A percentile compares a stretch with the other conserved stretches of the same genome.
Evolutionary conservation across 2,888 invertebrate species (phyloP).

Genomic region (Diarsia brunnea): DNA sequence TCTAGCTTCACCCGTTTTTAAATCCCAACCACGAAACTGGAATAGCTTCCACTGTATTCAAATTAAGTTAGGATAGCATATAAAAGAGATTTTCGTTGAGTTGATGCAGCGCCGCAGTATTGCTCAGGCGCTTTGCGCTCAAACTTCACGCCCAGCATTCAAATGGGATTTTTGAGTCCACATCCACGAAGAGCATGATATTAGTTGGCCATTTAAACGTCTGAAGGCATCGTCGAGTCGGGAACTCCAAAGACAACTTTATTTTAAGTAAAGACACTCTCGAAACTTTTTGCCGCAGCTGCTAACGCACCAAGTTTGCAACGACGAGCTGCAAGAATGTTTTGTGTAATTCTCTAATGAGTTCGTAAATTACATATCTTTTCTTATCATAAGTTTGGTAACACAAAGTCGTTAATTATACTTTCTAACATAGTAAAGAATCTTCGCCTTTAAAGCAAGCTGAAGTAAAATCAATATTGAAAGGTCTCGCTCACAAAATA

Average conservation of each 20-base stretch:
- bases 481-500: conserved; percentile 38
- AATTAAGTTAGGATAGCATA: conserved; percentile 64
- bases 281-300: conserved; percentile 49
- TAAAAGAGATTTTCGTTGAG: conserved; percentile 68
- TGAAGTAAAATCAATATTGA: conserved; percentile 55
- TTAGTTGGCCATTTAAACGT: conserved; percentile 67
- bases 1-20: conserved; percentile 42
- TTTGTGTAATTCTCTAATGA: conserved; percentile 52
- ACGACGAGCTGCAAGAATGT: conserved; percentile 46
- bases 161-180: conserved; percentile 69
- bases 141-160: conserved; percentile 63
- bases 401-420: conserved; percentile 53
- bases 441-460: conserved; percentile 40
- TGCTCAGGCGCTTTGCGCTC: conserved; percentile 50
- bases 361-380: conserved; percentile 55
- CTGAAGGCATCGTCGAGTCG: conserved; percentile 31
- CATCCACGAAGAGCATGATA: conserved; percentile 62
- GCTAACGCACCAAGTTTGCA: conserved; percentile 45
- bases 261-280: conserved; percentile 29
- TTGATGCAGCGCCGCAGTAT: conserved; percentile 59
- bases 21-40: conserved; percentile 56
- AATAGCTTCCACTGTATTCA: conserved; percentile 64
- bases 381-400: conserved; percentile 50
- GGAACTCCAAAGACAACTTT: conserved; percentile 54
- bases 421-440: conserved; percentile 45